phyloP scores from a whole-genome alignment of 2,888 invertebrate genomes.

The Eupithecia pulchellata region DNA sequence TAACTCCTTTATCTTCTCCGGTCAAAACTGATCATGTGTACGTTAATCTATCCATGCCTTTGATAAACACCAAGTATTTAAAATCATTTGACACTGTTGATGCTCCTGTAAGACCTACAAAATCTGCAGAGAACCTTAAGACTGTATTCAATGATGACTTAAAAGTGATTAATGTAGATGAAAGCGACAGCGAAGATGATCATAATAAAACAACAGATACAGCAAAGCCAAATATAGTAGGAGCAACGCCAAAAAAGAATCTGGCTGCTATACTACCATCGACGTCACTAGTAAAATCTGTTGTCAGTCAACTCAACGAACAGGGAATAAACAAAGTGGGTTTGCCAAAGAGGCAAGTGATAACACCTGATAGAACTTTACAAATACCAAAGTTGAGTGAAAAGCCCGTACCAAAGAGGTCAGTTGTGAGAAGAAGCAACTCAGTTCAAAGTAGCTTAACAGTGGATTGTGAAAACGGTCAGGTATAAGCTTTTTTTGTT shows the following conservation, averaged over 20 bases:
- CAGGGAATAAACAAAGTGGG: conserved; percentile 73
- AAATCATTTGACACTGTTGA: conserved; percentile 70
- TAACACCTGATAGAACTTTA: conserved; percentile 77
- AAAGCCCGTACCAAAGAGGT: conserved; percentile 80
- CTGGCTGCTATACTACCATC: conserved; percentile 70
- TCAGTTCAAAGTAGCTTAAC: conserved; percentile 75
- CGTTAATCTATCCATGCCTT: conserved; percentile 84
- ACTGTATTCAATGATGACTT: conserved; percentile 48
- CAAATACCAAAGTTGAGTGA: conserved; percentile 82
- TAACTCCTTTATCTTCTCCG: conserved; percentile 68
- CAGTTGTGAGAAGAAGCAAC: conserved; percentile 74
- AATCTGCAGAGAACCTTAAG: conserved; percentile 71
- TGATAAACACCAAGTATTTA: conserved; percentile 65
- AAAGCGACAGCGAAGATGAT: conserved; percentile 48
- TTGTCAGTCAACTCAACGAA: conserved; percentile 74
- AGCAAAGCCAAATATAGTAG: conserved; percentile 76
- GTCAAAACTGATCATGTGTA: conserved; percentile 84
- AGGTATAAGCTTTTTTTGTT: conserved; percentile 76
- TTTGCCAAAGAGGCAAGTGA: conserved; percentile 76
- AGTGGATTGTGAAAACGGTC: conserved; percentile 68
- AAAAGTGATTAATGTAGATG: conserved; percentile 48
- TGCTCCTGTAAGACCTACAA: conserved; percentile 69
- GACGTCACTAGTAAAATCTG: conserved; percentile 77
- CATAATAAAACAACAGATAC: conserved; percentile 27
- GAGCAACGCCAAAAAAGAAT: conserved; percentile 75